phyloP scores from a whole-genome alignment of 2,113 vertebrate genomes.

The Lepus americanus region DNA sequence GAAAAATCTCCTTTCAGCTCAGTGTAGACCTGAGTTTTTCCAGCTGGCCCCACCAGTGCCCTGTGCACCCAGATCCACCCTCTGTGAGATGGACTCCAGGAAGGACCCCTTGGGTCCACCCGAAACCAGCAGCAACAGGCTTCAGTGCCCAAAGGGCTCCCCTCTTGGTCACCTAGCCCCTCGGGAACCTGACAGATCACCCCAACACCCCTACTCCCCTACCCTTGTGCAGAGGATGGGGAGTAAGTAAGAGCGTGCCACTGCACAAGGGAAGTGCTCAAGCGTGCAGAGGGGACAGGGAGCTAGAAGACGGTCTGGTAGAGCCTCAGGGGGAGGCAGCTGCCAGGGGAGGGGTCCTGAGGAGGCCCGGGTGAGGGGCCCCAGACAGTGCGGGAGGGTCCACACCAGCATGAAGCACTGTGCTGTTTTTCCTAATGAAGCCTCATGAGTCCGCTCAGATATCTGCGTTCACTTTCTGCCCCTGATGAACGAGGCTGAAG shows the following conservation, averaged over 20 bases:
- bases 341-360: not conserved
- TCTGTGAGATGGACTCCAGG: not conserved
- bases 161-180: not conserved
- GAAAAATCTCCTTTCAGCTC: slow-evolving; percentile 27
- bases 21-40: not conserved
- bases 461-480: not conserved
- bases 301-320: not conserved
- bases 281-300: not conserved
- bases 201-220: not conserved
- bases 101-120: not conserved
- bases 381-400: not conserved
- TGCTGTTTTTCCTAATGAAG: slow-evolving; percentile 9
- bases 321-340: not conserved
- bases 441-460: not conserved
- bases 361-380: not conserved
- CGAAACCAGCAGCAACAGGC: not conserved
- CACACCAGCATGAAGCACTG: not conserved
- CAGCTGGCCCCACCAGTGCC: not conserved
- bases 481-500: not conserved
- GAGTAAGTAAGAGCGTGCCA: too few species aligned
- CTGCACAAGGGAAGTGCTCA: not conserved
- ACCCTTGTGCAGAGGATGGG: not conserved
- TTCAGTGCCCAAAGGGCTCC: not conserved
- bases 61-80: not conserved
- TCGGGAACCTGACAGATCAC: not conserved